phyloP scores from a whole-genome alignment of 2,113 vertebrate genomes.

The Dasypus novemcinctus region DNA sequence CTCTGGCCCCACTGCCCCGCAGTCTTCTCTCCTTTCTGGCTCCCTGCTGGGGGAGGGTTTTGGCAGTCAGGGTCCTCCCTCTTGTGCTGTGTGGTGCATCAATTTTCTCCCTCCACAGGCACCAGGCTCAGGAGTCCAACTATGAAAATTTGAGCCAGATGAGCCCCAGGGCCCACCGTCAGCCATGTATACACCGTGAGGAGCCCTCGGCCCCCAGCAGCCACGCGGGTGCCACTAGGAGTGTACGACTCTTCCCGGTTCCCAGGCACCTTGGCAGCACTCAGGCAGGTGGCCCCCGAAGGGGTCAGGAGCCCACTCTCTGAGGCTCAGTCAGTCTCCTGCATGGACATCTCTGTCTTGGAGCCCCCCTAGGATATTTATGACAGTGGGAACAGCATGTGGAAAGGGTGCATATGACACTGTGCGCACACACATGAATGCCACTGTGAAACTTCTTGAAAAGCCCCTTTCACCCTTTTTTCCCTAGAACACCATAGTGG shows the following conservation, averaged over 20 bases:
- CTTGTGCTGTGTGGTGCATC: background rate
- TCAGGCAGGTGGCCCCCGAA: accelerated
- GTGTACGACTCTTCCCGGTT: background rate
- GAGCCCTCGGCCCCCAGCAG: background rate
- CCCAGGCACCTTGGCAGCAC: background rate
- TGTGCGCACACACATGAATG: background rate
- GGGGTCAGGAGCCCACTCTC: background rate
- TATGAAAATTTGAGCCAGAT: conserved; percentile 82
- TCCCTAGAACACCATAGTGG: background rate
- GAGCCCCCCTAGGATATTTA: background rate
- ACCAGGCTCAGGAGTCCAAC: conserved; percentile 80
- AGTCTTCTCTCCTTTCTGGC: background rate
- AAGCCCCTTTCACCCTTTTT: background rate
- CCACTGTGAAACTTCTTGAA: background rate
- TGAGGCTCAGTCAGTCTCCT: background rate
- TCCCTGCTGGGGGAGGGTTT: background rate
- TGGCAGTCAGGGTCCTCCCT: background rate
- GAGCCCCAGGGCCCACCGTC: background rate
- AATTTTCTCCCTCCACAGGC: conserved; percentile 74
- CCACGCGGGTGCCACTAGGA: background rate
- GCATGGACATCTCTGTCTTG: background rate
- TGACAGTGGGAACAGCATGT: background rate
- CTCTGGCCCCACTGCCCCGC: too few relatives aligned
- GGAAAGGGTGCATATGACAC: background rate
- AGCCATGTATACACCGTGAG: background rate